Evolutionary conservation across 2,797 vertebrate genomes (phyloP), one percentile per base, ranked within the genome.

Genomic region (Graptemys geographica): DNA sequence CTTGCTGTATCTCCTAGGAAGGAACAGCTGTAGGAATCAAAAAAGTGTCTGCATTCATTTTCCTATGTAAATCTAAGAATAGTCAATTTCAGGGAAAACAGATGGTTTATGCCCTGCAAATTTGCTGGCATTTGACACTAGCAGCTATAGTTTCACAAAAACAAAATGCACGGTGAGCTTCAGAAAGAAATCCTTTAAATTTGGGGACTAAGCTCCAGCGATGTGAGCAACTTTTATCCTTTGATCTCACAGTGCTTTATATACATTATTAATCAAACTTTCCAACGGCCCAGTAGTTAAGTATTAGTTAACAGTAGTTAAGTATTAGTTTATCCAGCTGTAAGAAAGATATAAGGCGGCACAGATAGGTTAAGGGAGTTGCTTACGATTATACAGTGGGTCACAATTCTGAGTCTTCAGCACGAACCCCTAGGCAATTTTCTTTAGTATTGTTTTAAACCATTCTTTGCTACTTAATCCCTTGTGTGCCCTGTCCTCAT

Each of bases 41-140:
- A 95, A 97, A 90, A 62, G 31, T 83, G 84, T 89, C 95, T 90
- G 87, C 92, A 76, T 94, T 90, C 88, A 92, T 96, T 96, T 96
- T 97, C 74, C 86, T 90, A 47, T 65, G 89, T 90, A 96, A 97
- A 96, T 89, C 87, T 1, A 18, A 96, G 87, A 95, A 92, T 97
- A 96, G 95, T 97, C 92, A 83, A 92, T 90, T 96, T 95, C 88
- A 69, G 74, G 83, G 93, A 91, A 97, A 93, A 28, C 86, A 95
- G 96, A 89, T 90, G 83, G 91, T 57, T 96, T 96, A 78, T 76
- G 25, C 87, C 80, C 79, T 89, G 84, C 94, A 87, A 94, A 78
- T 89, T 94, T 47, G 62, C 80, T 94, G 90, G 90, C 89, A 86
- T 97, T 97, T 97, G 94, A 97, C 96, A 96, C 81, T 41, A 88